phyloP scores from a whole-genome alignment of 2,113 vertebrate genomes.

The Neolamprologus sp. region DNA sequence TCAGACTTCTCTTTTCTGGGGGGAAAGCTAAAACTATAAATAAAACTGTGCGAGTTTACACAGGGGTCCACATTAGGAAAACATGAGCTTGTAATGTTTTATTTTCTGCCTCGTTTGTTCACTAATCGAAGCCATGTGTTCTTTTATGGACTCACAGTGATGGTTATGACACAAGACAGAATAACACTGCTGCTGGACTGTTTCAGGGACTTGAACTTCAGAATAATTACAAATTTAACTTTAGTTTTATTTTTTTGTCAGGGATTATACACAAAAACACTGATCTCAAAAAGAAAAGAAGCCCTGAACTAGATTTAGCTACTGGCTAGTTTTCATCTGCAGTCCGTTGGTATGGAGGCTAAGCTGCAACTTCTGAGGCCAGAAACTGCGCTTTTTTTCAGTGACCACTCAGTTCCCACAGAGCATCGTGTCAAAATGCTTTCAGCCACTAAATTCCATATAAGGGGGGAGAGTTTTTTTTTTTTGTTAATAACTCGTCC shows the following conservation, averaged over 20 bases:
- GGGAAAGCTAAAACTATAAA: not conserved
- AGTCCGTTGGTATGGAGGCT: not conserved
- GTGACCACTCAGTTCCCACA: not conserved
- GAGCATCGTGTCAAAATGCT: not conserved
- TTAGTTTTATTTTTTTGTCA: not conserved
- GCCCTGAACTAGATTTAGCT: not conserved
- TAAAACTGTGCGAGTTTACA: not conserved
- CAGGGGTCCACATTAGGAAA: not conserved
- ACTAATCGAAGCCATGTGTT: not conserved
- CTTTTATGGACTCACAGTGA: not conserved
- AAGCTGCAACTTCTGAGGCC: not conserved
- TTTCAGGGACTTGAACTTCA: not conserved
- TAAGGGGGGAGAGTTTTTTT: not conserved
- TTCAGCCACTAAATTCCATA: not conserved
- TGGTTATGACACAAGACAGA: not conserved
- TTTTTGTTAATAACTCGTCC: not conserved
- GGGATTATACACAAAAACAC: not conserved
- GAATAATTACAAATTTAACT: not conserved
- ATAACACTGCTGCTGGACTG: not conserved
- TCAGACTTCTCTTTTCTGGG: not conserved
- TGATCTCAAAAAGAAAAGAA: not conserved
- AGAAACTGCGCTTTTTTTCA: not conserved
- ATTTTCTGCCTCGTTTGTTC: not conserved
- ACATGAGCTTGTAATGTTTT: not conserved
- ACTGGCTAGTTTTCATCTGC: not conserved